phyloP scores from a whole-genome alignment of 2,888 invertebrate species.

The Erpobdella octoculata region DNA sequence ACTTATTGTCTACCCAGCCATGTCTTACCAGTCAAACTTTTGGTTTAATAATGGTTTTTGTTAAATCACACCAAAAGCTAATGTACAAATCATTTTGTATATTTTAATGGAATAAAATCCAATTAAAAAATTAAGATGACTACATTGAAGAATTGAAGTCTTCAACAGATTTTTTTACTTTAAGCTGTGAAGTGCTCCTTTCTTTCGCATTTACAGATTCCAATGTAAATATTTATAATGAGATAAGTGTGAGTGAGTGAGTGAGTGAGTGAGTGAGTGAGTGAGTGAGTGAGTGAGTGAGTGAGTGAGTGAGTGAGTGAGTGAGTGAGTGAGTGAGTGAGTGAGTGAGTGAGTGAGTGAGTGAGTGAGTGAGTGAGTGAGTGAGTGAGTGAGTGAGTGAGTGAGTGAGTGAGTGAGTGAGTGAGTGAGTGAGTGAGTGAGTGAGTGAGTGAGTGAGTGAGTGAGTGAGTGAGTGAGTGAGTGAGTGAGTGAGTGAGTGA shows the following conservation, averaged over 20 bases:
- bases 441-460: constrained; percentile 7
- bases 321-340: background rate
- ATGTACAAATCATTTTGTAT: no score
- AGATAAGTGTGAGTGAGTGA: constrained; percentile 19
- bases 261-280: constrained; percentile 18
- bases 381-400: background rate
- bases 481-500: constrained; percentile 14
- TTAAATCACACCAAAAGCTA: no score
- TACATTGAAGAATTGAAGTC: no score
- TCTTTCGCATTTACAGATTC: no score
- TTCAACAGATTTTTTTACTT: no score
- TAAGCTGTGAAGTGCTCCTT: no score
- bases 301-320: constrained; percentile 9
- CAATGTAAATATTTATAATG: no score
- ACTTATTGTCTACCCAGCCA: no score
- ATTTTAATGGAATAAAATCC: no score
- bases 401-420: background rate
- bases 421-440: background rate
- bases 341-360: background rate
- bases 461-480: constrained; percentile 12
- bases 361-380: background rate
- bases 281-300: constrained; percentile 19
- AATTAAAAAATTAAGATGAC: no score
- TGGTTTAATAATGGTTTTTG: no score
- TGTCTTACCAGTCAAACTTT: no score